Base-by-base conservation (phyloP, 2,888 invertebrate species). In the Cistogaster globosa region DNA sequence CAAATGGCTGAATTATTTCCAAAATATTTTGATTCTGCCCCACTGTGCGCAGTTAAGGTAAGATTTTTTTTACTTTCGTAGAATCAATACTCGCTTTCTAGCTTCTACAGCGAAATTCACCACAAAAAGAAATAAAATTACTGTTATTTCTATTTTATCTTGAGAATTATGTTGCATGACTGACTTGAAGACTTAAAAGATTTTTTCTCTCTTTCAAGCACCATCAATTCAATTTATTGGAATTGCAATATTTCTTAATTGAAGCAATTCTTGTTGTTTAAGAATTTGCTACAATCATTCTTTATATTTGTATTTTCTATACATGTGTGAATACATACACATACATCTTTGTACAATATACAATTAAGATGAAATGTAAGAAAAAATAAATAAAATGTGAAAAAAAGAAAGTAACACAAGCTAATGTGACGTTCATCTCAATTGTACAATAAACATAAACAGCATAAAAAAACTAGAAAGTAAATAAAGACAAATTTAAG, bases 211-310 rank as follows among this genome's bases (percentile, higher is more conserved):
- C 57, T 60, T 48, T 81, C 36, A 69, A 63, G 74, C 57, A 76
- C 82, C 79, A 81, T 81, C 81, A 81, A 69, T 76, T 84, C 51
- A 62, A 72, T 55, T 77, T 81, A 74, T 78, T 77, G 68, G 68
- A 79, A 83, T 63, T 85, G 87, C 84, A 81, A 82, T 87, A 83
- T 86, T 81, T 85, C 85, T 85, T 87, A 87, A 86, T 87, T 84
- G 83, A 69, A 65, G 78, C 74, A 74, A 58, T 63, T 57, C 69
- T 79, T 68, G 42, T 12, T 78, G 71, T 36, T 22, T 38, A 32
- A 51, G 26, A 20, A 20, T 12, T 42, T 42, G 42, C 12, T 32
- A 8, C 32, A 32, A 32, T 32, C 32, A 32, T 32, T 32, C 32
- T 74, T 11, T 48, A 20, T 63, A 36, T 53, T 78, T 83, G 45